Conservation (phyloP, 2,113 vertebrate genomes). For the Tragelaphus scriptus region DNA sequence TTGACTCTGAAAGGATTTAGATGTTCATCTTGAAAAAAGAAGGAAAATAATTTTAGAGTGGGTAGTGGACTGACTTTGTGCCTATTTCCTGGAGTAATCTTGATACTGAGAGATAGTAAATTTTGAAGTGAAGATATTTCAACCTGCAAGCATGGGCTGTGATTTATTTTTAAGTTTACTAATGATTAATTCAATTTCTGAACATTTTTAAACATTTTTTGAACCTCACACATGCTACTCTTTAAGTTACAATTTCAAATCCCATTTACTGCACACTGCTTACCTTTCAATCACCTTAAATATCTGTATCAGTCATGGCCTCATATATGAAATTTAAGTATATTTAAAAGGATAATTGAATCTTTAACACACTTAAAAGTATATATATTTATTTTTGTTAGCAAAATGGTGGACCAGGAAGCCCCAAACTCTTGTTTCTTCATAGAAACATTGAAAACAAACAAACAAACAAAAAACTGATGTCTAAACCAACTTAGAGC, state of each 20-base stretch:
- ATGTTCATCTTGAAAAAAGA: background rate
- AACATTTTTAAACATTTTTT: background rate
- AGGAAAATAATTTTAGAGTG: background rate
- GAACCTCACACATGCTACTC: background rate
- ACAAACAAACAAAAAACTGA: background rate
- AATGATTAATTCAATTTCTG: background rate
- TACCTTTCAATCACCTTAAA: background rate
- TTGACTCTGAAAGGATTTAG: background rate
- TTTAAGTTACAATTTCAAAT: background rate
- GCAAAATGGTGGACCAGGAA: background rate
- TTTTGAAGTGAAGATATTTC: background rate
- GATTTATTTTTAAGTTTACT: background rate
- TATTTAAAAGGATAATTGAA: background rate
- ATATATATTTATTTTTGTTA: background rate
- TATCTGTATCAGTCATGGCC: background rate
- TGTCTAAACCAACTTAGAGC: background rate
- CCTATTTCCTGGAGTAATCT: background rate
- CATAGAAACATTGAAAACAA: background rate
- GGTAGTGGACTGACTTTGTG: background rate
- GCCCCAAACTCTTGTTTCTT: background rate
- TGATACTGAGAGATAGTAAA: background rate
- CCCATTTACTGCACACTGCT: background rate
- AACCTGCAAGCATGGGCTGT: background rate
- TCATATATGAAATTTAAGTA: background rate
- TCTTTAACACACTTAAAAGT: background rate